Evolutionary conservation across 2,888 invertebrate species (phyloP).

Genomic region (Acanthosepion pharaonis): DNA sequence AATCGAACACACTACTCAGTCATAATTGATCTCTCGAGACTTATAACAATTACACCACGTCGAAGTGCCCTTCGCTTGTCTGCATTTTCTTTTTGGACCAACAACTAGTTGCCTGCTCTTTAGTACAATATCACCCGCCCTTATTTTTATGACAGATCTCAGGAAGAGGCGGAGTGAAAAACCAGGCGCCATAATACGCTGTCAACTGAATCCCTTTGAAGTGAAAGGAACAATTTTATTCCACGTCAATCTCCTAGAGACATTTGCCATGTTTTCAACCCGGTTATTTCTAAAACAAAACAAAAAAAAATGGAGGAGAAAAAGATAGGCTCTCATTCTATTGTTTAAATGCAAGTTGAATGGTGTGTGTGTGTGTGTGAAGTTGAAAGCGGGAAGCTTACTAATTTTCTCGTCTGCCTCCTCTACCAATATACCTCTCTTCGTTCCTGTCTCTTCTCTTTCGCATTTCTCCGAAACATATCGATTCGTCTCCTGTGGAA

Average conservation of each 20-base stretch:
- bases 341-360: background rate
- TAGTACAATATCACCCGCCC: background rate
- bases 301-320: background rate
- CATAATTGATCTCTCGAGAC: no score
- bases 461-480: no score
- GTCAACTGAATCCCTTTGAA: background rate
- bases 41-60: no score
- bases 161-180: background rate
- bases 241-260: background rate
- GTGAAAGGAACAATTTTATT: background rate
- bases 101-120: background rate
- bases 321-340: background rate
- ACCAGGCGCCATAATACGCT: background rate
- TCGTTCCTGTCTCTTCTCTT: no score
- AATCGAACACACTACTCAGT: no score
- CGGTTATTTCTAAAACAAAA: background rate
- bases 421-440: background rate
- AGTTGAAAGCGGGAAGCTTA: background rate
- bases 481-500: no score
- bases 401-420: background rate
- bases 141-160: background rate
- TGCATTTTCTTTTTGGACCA: background rate
- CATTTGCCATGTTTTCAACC: conserved; percentile 4
- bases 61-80: background rate
- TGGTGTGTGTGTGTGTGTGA: no score